Conservation (phyloP, 2,888 invertebrate species). For the Caenorhabditis sulstoni region DNA sequence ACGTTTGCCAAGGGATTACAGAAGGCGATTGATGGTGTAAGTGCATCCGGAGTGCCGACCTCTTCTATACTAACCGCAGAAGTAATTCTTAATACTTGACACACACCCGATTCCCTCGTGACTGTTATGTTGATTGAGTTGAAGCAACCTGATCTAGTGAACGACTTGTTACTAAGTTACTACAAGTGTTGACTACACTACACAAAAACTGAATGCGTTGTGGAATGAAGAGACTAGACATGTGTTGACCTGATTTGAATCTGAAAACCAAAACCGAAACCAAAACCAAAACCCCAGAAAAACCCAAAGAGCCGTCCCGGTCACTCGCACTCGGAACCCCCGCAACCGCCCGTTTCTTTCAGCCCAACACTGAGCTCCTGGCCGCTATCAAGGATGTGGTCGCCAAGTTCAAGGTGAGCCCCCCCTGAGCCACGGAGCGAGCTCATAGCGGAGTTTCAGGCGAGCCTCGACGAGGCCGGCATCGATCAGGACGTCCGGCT, state of each 20-base stretch:
- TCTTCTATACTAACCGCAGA: conserved; percentile 47
- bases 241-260: too few species aligned
- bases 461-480: conserved; percentile 70
- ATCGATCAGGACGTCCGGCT: conserved; percentile 72
- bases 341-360: too few species aligned
- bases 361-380: conserved; percentile 77
- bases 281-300: conserved; percentile 1
- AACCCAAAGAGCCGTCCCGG: too few species aligned
- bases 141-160: too few species aligned
- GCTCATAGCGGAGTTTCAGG: conserved; percentile 29
- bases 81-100: conserved; percentile 44
- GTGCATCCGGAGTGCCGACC: conserved; percentile 52
- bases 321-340: conserved; percentile 3
- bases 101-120: too few species aligned
- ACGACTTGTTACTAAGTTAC: too few species aligned
- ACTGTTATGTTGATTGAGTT: too few species aligned
- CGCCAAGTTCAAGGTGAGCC: conserved; percentile 70
- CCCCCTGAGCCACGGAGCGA: neutral
- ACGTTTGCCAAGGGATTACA: conserved; percentile 57
- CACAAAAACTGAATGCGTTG: too few species aligned
- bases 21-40: conserved; percentile 61
- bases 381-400: conserved; percentile 76
- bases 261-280: too few species aligned
- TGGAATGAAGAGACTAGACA: too few species aligned
- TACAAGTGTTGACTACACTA: too few species aligned